phyloP scores from a whole-genome alignment of 1,140 invertebrate genomes.

The Caligus rogercresseyi region DNA sequence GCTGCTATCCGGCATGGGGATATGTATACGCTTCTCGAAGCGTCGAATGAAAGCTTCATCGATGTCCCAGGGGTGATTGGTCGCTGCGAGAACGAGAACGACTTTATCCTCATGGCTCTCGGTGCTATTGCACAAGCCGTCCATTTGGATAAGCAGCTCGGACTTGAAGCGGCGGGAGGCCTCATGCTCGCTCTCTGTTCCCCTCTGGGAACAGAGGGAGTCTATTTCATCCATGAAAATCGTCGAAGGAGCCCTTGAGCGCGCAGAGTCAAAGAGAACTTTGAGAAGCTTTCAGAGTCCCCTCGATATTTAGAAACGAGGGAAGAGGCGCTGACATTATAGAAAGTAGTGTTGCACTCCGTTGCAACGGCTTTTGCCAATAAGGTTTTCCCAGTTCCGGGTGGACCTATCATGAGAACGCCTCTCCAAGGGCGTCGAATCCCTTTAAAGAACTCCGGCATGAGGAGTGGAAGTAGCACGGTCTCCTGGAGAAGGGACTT shows the following conservation, averaged over 20 bases:
- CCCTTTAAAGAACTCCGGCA: slow-evolving; percentile 61
- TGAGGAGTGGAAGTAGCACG: slow-evolving; percentile 62
- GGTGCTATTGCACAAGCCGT: slow-evolving; percentile 24
- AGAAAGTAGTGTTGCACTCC: slow-evolving; percentile 68
- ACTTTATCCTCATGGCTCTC: slow-evolving; percentile 27
- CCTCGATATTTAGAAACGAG: slow-evolving; percentile 85
- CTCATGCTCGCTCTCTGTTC: slow-evolving; percentile 36
- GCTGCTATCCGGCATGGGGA: slow-evolving; percentile 35
- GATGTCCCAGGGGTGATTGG: slow-evolving; percentile 46
- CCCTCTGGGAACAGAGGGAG: slow-evolving; percentile 34
- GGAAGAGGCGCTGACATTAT: slow-evolving; percentile 71
- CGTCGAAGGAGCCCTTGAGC: slow-evolving; percentile 36
- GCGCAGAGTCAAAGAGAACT: slow-evolving; percentile 40
- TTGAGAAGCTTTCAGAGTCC: slow-evolving; percentile 82
- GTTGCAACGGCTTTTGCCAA: slow-evolving; percentile 69
- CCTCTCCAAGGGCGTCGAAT: slow-evolving; percentile 60
- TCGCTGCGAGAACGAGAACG: slow-evolving; percentile 38
- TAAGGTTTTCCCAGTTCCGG: slow-evolving; percentile 45
- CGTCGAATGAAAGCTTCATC: slow-evolving; percentile 40
- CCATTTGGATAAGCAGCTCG: slow-evolving; percentile 37
- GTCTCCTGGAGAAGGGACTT: slow-evolving; percentile 51
- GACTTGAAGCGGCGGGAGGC: slow-evolving; percentile 38
- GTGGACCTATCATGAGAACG: slow-evolving; percentile 65
- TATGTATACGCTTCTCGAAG: slow-evolving; percentile 40
- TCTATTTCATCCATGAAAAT: slow-evolving; percentile 39